Evolutionary conservation across 2,888 invertebrate species (phyloP), one percentile per base, ranked within the genome.

Genomic region (Oscheius sp.): DNA sequence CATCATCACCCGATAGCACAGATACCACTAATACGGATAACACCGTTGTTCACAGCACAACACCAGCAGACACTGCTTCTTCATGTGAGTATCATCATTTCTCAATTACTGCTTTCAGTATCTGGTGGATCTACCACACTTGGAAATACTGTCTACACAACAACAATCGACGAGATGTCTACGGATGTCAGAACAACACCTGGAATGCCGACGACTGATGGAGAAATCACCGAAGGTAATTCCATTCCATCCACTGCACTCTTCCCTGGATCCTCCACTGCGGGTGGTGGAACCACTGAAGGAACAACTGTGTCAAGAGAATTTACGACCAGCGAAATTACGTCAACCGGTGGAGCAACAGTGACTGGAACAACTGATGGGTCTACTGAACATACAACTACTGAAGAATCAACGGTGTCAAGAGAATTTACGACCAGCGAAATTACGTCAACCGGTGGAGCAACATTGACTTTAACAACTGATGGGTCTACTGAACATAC

Each of bases 301-400:
- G 50, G 50, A 50, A 50, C 50, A 22, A 50, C 50, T 22, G 26
- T 6, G 1, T 50, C 50, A n/a, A n/a, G n/a, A n/a, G n/a, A n/a
- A n/a, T n/a, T n/a, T n/a, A n/a, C 24, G 2, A 17, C 6, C 9
- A 33, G 8, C 33, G 20, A 17, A 30, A 51, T 51, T 33, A 1
- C 14, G 33, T 30, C 49, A 8, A 20, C 49, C 4, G 49, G 6
- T 14, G 49, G 5, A 49, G 24, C 9, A 2, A 49, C 49, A 14
- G 14, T 14, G 36, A 36, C 36, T 9, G 14, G 14, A 36, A 9
- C 36, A 36, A 9, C 36, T 36, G 47, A n/a, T 17, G 47, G n/a
- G 9, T 12, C n/a, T n/a, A 20, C 17, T 6, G n/a, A 6, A 47
- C 6, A 8, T 12, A 20, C 6, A 47, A 17, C 47, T n/a, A 47